phyloP scores from a whole-genome alignment of 2,113 vertebrate genomes.

The Benitochromis conjunctus region DNA sequence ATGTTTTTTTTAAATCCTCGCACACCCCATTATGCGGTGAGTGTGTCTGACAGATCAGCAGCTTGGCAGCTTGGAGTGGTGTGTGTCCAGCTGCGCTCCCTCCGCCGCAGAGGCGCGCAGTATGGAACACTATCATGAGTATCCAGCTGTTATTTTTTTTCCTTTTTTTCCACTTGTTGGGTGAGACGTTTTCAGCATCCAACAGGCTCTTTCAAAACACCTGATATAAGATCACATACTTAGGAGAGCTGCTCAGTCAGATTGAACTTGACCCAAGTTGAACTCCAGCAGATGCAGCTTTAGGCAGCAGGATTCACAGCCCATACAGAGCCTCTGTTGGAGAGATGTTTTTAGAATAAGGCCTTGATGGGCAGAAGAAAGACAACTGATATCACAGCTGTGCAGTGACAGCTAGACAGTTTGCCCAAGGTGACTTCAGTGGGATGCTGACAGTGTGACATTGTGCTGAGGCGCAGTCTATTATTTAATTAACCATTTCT shows the following conservation, averaged over 20 bases:
- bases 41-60: neutral
- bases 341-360: neutral
- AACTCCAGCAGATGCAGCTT: slow-evolving; percentile 1
- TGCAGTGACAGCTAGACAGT: neutral
- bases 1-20: neutral
- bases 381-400: slow-evolving; percentile 21
- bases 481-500: neutral
- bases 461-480: neutral
- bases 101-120: slow-evolving; percentile 12
- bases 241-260: neutral
- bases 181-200: neutral
- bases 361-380: slow-evolving; percentile 7
- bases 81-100: slow-evolving; percentile 10
- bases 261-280: slow-evolving; percentile 18
- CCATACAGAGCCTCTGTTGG: neutral
- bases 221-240: neutral
- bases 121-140: neutral
- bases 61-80: neutral
- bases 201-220: neutral
- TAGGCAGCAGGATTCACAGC: neutral
- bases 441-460: slow-evolving; percentile 12
- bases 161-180: neutral
- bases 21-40: neutral
- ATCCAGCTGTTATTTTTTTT: neutral
- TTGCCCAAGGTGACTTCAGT: slow-evolving; percentile 55